Base-by-base conservation (phyloP, 2,113 vertebrate genomes). In the Cryptomyrus ogoouensis region DNA sequence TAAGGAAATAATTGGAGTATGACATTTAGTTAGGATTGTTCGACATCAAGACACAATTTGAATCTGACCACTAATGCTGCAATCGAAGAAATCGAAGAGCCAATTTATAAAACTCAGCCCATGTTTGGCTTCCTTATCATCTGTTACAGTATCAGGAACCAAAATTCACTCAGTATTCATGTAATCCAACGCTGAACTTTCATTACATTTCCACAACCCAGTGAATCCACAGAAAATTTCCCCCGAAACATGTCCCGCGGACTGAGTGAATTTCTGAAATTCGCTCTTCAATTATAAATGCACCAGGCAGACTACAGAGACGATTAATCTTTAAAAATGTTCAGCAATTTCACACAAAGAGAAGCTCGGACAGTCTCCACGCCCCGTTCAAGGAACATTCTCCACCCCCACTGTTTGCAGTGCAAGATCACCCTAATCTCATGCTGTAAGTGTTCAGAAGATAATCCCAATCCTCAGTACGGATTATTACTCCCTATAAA, bases 401-500 rank as follows among this genome's bases (percentile, higher is more conserved):
- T 52, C 90, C 44, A 5, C 86, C 90, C 46, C 56, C 70, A 35
- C 74, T 35, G 10, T 50, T 91, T 87, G 70, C 66, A 89, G 87
- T 42, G 35, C 53, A 35, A 89, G 88, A 87, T 83, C 49, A 56
- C 47, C 39, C 56, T 92, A 91, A 89, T 92, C 91, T 90, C 83
- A 12, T 89, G 88, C 91, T 90, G 91, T 89, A 88, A 74, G 70
- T 49, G 42, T 62, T 83, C 31, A 42, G 24, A 53, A 39, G 27
- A 80, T 2, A 52, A 58, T 88, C 89, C 85, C 84, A 91, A 91
- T 90, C 90, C 58, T 89, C 89, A 94, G 91, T 66, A 87, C 91
- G 90, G 92, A 94, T 93, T 92, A 92, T 39, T 83, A 52, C 86
- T 42, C 74, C 77, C 89, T 91, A 91, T 90, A 93, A 92, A 91